Evolutionary conservation across 2,888 invertebrate species (phyloP), one percentile per base, ranked within the genome.

Genomic region (Chydorus sphaericus): DNA sequence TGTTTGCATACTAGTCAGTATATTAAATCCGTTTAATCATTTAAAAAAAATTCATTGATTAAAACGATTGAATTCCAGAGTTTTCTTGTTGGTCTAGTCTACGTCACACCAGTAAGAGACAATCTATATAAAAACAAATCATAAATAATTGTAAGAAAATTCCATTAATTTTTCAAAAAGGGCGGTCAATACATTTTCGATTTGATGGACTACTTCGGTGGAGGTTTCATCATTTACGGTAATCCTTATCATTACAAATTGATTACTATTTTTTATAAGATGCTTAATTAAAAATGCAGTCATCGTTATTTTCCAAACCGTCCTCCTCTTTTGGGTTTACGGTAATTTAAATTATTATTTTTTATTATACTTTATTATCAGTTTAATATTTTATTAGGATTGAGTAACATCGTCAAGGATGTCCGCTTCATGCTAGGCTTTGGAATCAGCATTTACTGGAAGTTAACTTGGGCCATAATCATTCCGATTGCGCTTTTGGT

Each of bases 401-500:
- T 81, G 31, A 75, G 77, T 60, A 79, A 81, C 57, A 72, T 84
- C 58, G 77, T 82, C 62, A 71, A 75, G 51, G 89, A 90, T 65
- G 72, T 85, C 31, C 84, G 88, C 67, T 89, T 82, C 66, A 89
- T 89, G 89, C 69, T 85, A 62, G 78, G 80, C 20, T 74, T 73
- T 30, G 78, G 78, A 67, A 77, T 81, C 1, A 76, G 80, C 68
- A 63, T 78, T 36, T 89, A 86, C 66, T 89, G 88, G 88, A 76
- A 85, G 59, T 62, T 83, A 36, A 86, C 85, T 61, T 90, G 89
- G 89, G 77, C 78, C 1, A 48, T 85, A 7, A 67, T 86, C 48
- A 84, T 84, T 2, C 89, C 89, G 0, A 63, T 76, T 8, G 72
- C 84, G 58, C 80, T 88, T 75, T 70, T 79, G 4, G 65, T 76